Evolutionary conservation across 2,113 vertebrate genomes (phyloP).

Genomic region (Baryphthengus martii): DNA sequence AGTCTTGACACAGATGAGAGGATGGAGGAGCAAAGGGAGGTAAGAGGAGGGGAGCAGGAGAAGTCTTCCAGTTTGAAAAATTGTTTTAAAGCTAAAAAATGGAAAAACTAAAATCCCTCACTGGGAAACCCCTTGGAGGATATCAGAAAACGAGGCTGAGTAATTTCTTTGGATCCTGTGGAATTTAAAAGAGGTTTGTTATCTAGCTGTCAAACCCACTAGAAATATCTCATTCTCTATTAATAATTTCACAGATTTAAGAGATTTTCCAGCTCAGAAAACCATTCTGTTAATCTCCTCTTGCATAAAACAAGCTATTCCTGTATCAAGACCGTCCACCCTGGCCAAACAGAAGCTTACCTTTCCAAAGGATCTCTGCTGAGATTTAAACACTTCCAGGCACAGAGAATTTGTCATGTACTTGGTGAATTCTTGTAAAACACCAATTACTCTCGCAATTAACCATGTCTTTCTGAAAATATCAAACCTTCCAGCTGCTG

Average conservation of each 20-base stretch:
- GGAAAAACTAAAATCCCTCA: background rate
- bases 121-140: conserved; percentile 25
- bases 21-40: background rate
- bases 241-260: conserved; percentile 40
- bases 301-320: conserved; percentile 2
- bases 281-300: conserved; percentile 1
- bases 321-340: background rate
- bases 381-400: background rate
- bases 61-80: background rate
- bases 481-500: background rate
- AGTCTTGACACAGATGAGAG: background rate
- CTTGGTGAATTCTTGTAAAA: background rate
- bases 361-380: background rate
- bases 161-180: conserved; percentile 4
- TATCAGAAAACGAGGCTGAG: background rate
- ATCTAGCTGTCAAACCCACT: conserved; percentile 40
- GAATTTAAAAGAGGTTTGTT: conserved; percentile 46
- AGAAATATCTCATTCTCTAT: conserved; percentile 41
- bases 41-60: background rate
- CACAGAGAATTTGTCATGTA: background rate
- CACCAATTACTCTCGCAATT: conserved; percentile 24
- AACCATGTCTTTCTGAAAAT: background rate
- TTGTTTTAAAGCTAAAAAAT: background rate
- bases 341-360: background rate
- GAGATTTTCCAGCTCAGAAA: conserved; percentile 41